Evolutionary conservation across 1,140 invertebrate genomes (phyloP), one percentile per base, ranked within the genome.

Genomic region (Cyclargus thomasi): DNA sequence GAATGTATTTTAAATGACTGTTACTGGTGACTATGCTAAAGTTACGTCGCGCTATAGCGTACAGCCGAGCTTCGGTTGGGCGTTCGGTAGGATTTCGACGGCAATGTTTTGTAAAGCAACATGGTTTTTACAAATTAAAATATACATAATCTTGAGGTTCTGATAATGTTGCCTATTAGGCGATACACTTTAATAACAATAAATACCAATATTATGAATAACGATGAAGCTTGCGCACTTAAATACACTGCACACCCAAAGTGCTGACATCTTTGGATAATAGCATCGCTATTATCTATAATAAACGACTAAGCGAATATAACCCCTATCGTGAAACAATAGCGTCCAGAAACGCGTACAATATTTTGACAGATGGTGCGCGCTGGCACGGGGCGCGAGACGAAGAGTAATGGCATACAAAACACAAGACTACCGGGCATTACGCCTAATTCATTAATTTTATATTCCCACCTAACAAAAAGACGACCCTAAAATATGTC

Each of bases 371-470:
- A 76, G 74, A 75, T 75, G 70, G 53, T 67, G 63, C 69, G 71
- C 79, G 73, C 75, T 71, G 69, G 65, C 74, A 66, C 68, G 72
- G 57, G 67, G 70, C 75, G 79, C 80, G 78, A 83, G 75, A 79
- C 74, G 72, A 85, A 82, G 80, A 86, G 84, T 85, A 85, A 86
- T 83, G 80, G 75, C 74, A 81, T 77, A 85, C 81, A 83, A 85
- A 86, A 85, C 80, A 82, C 75, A 70, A 71, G 81, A 84, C 82
- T 85, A 83, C 82, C 77, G 78, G 76, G 81, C 82, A 86, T 88
- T 85, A 85, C 80, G 82, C 79, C 78, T 85, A 87, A 90, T 90
- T 87, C 81, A 85, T 86, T 88, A 85, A 81, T 86, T 83, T 88
- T 82, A 85, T 79, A 81, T 74, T 72, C 64, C 62, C 36, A 62